These are phyloP conservation scores for Notodonta ziczac DNA, from an alignment of 2,888 invertebrate genomes.

Conservation along the genomic window DNA sequence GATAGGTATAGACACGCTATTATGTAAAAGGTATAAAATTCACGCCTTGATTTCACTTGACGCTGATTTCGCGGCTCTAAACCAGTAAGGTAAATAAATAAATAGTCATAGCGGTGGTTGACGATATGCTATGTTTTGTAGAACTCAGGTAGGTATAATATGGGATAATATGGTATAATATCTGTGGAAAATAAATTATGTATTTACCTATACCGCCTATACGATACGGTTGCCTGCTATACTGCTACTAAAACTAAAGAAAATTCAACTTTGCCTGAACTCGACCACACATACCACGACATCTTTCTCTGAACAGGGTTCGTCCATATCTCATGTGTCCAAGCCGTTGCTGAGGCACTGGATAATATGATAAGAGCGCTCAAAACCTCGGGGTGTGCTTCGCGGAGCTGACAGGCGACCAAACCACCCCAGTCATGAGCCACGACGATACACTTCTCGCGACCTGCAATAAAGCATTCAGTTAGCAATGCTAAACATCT, in stretches of 20 bases:
- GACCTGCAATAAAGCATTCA: slow-evolving; percentile 58
- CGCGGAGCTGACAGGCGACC: slow-evolving; percentile 82
- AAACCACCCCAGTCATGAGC: slow-evolving; percentile 89
- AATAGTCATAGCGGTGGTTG: background rate
- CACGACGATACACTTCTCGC: slow-evolving; percentile 82
- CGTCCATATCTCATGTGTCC: slow-evolving; percentile 63
- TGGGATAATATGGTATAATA: too few species aligned
- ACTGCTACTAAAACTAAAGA: background rate
- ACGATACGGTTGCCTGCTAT: too few species aligned
- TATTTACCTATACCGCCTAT: too few species aligned
- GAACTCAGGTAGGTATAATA: too few species aligned
- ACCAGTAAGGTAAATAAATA: background rate
- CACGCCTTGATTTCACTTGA: background rate
- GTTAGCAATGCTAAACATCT: background rate
- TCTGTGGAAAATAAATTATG: too few species aligned
- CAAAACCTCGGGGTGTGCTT: slow-evolving; percentile 81
- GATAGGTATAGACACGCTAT: background rate
- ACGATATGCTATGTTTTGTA: background rate
- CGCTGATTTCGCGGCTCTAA: background rate
- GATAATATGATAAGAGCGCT: slow-evolving; percentile 82
- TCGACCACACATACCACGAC: slow-evolving; percentile 69
- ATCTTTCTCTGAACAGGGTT: slow-evolving; percentile 68
- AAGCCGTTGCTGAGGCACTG: slow-evolving; percentile 77
- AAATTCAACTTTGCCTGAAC: background rate
- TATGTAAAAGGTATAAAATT: background rate